These are phyloP conservation scores for Adelognathus sp. DNA, from an alignment of 2,888 invertebrate species.

Conservation along the genomic window DNA sequence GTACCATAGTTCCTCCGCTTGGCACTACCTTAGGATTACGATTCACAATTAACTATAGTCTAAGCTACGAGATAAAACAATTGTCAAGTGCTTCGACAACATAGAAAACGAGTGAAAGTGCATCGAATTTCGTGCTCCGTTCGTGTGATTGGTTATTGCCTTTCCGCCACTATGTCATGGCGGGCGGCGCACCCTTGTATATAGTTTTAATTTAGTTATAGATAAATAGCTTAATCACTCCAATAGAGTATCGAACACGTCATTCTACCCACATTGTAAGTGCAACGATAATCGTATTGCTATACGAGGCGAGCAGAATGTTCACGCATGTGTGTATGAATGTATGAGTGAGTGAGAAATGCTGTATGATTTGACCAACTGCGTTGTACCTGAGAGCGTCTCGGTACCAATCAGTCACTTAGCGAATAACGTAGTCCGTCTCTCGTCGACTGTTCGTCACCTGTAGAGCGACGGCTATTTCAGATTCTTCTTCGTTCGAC, in stretches of 20 bases:
- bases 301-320: neutral
- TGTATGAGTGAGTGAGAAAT: neutral
- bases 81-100: neutral
- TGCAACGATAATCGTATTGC: neutral
- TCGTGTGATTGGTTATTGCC: neutral
- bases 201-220: neutral
- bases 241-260: neutral
- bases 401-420: neutral
- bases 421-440: neutral
- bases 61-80: neutral
- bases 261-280: neutral
- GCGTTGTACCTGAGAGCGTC: neutral
- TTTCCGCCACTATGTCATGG: conserved; percentile 7
- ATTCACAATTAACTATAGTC: neutral
- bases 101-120: neutral
- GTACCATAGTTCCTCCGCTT: too few species aligned
- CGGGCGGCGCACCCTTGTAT: conserved; percentile 5
- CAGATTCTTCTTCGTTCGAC: neutral
- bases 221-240: neutral
- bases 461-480: neutral
- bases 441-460: neutral
- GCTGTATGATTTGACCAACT: neutral
- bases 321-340: neutral
- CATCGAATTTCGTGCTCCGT: neutral
- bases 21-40: neutral